phyloP scores from a whole-genome alignment of 2,888 invertebrate species.

The Rugalucina vietnamica region DNA sequence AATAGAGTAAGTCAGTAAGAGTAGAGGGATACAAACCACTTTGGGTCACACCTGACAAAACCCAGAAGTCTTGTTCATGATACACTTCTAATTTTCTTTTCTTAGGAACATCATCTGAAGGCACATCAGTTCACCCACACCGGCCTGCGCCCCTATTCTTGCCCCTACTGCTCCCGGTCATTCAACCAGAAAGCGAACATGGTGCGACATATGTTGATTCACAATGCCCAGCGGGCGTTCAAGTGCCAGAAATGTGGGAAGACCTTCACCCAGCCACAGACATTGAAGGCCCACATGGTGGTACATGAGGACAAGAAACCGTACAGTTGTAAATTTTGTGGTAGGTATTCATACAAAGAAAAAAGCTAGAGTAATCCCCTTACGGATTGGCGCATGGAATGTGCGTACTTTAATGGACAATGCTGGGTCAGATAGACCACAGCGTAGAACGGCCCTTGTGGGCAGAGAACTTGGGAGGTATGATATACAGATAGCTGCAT shows the following conservation, averaged over 20 bases:
- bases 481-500: too few relatives aligned
- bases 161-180: conserved; percentile 81
- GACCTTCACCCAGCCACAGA: conserved; percentile 83
- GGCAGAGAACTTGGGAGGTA: too few relatives aligned
- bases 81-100: background rate
- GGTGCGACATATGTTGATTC: conserved; percentile 83
- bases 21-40: too few relatives aligned
- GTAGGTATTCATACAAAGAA: too few relatives aligned
- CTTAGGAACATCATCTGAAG: conserved; percentile 83
- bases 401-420: too few relatives aligned
- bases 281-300: conserved; percentile 84
- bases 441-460: too few relatives aligned
- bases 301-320: conserved; percentile 84
- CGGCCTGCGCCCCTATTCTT: conserved; percentile 82
- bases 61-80: too few relatives aligned
- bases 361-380: too few relatives aligned
- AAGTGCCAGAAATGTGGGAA: conserved; percentile 83
- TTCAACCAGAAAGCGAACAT: conserved; percentile 84
- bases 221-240: conserved; percentile 80
- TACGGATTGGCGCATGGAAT: too few relatives aligned
- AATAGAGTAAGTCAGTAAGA: background rate
- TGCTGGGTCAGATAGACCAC: too few relatives aligned
- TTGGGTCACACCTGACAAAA: too few relatives aligned
- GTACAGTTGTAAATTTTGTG: conserved; percentile 83
- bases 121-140: conserved; percentile 84